phyloP scores from a whole-genome alignment of 2,113 vertebrate genomes.

The Monopterus albus region DNA sequence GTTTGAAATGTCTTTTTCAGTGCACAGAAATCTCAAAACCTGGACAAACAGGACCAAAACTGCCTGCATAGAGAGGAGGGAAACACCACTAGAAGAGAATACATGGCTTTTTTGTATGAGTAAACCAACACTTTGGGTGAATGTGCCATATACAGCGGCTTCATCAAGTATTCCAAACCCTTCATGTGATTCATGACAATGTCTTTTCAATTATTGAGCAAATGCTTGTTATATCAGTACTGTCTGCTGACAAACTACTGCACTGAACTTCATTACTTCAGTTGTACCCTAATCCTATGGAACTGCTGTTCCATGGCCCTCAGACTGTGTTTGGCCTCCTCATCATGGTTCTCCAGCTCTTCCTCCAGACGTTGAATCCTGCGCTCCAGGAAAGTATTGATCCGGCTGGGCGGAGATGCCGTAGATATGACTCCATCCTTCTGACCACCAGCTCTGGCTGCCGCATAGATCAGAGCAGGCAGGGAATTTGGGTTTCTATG shows the following conservation, averaged over 20 bases:
- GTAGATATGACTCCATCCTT: accelerated
- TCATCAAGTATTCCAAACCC: too few relatives aligned
- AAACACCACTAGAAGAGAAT: too few relatives aligned
- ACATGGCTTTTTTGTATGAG: too few relatives aligned
- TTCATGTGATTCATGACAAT: too few relatives aligned
- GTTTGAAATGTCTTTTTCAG: too few relatives aligned
- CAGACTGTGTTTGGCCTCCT: constrained; percentile 91
- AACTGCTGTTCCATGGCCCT: constrained; percentile 92
- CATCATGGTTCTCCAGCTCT: constrained; percentile 90
- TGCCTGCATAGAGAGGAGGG: too few relatives aligned
- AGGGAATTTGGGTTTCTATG: constrained; percentile 91
- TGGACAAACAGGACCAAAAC: too few relatives aligned
- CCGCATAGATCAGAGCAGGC: constrained; percentile 91
- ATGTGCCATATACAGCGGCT: too few relatives aligned
- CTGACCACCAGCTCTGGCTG: constrained; percentile 76
- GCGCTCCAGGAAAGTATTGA: constrained; percentile 86
- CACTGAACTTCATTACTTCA: background rate
- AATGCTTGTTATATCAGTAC: too few relatives aligned
- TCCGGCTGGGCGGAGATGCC: constrained; percentile 32
- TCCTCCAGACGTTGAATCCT: constrained; percentile 90
- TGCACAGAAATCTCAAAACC: too few relatives aligned
- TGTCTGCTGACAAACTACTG: accelerated
- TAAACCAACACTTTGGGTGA: too few relatives aligned
- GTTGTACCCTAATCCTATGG: constrained; percentile 89
- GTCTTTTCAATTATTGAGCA: background rate